Evolutionary conservation across 2,888 invertebrate species (phyloP).

Genomic region (Aricia artaxerxes): DNA sequence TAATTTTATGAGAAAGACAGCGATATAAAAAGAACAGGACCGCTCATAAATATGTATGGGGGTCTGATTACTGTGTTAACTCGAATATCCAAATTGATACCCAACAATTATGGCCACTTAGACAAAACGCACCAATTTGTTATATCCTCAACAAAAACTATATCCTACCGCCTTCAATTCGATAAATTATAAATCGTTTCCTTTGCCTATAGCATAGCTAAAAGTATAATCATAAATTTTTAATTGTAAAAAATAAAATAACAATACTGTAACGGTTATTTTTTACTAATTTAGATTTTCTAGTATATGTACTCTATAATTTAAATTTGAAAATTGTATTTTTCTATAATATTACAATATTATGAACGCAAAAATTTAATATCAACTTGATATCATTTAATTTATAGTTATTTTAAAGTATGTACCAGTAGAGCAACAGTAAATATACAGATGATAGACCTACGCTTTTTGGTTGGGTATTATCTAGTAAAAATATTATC

Average conservation of each 20-base stretch:
- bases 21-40: slow-evolving; percentile 40
- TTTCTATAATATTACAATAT: too few relatives aligned
- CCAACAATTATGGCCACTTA: slow-evolving; percentile 51
- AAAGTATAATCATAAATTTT: background rate
- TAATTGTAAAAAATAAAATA: background rate
- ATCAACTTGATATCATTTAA: too few relatives aligned
- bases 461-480: too few relatives aligned
- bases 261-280: too few relatives aligned
- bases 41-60: slow-evolving; percentile 48
- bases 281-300: too few relatives aligned
- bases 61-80: slow-evolving; percentile 50
- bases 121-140: slow-evolving; percentile 45
- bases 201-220: background rate
- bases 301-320: too few relatives aligned
- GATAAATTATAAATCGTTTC: slow-evolving; percentile 8
- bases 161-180: slow-evolving; percentile 35
- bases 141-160: slow-evolving; percentile 47
- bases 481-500: too few relatives aligned
- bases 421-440: too few relatives aligned
- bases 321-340: too few relatives aligned
- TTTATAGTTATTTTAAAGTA: too few relatives aligned
- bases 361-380: too few relatives aligned
- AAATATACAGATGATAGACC: too few relatives aligned
- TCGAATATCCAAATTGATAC: slow-evolving; percentile 54
- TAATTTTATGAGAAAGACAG: slow-evolving; percentile 31